Evolutionary conservation across 37 sponge, comb jelly and placozoan species (phyloP).

Genomic region (Cliona cf. orientalis): DNA sequence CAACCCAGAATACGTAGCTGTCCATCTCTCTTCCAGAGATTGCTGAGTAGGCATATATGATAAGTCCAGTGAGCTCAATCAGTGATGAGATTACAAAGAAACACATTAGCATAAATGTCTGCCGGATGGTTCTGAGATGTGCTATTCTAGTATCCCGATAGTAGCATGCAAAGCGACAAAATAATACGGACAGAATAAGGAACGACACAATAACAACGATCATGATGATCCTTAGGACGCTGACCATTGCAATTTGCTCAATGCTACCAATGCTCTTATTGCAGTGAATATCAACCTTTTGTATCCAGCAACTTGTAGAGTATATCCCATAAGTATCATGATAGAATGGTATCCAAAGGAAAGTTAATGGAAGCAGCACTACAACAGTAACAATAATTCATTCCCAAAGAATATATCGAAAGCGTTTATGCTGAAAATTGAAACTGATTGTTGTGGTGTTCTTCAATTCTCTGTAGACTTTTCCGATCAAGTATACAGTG

Average conservation of each 20-base stretch:
- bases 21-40: background rate
- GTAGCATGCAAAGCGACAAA: background rate
- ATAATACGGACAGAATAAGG: background rate
- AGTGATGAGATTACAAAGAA: background rate
- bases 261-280: background rate
- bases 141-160: background rate
- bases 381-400: background rate
- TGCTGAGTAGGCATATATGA: background rate
- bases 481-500: background rate
- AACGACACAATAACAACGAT: background rate
- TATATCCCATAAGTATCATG: background rate
- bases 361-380: background rate
- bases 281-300: background rate
- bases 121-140: background rate
- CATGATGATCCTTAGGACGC: background rate
- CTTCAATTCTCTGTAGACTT: background rate
- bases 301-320: background rate
- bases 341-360: conserved; percentile 6
- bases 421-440: background rate
- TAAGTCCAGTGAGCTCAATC: background rate
- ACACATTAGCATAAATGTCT: background rate
- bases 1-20: background rate
- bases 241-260: background rate
- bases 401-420: background rate
- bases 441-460: too few species aligned